These are phyloP conservation scores for Pemphredon lugubris DNA, from an alignment of 2,888 invertebrate species.

Conservation along the genomic window DNA sequence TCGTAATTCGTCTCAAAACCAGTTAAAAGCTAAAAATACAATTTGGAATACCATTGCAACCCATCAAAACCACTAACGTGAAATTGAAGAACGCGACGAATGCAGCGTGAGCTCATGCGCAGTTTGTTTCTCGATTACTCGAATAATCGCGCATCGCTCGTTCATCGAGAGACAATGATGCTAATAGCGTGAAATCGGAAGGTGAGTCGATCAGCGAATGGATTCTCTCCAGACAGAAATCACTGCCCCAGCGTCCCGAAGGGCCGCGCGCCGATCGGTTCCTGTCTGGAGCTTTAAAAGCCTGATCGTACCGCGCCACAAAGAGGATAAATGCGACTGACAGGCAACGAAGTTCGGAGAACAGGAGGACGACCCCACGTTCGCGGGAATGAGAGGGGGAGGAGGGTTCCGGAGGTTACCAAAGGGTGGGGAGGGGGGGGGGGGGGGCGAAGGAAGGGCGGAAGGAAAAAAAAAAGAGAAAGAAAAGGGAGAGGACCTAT, in stretches of 20 bases:
- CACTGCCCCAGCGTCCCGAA: not conserved
- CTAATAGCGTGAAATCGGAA: not conserved
- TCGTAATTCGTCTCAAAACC: too few relatives aligned
- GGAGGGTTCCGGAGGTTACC: constrained; percentile 1
- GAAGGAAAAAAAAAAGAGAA: not conserved
- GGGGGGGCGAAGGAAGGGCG: not conserved
- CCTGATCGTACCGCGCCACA: constrained; percentile 38
- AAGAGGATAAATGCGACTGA: constrained; percentile 60
- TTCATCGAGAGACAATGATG: too few relatives aligned
- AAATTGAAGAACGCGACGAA: too few relatives aligned
- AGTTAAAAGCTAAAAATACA: too few relatives aligned
- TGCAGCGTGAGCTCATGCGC: too few relatives aligned
- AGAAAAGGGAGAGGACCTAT: constrained; percentile 30
- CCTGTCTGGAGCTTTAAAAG: constrained; percentile 40
- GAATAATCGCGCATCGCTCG: too few relatives aligned
- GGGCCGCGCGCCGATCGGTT: constrained; percentile 25
- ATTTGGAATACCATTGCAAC: too few relatives aligned
- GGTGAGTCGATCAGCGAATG: not conserved
- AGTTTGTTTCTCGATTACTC: too few relatives aligned
- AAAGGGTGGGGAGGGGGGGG: not conserved
- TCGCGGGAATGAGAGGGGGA: constrained; percentile 10
- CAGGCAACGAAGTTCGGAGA: constrained; percentile 50
- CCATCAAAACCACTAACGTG: too few relatives aligned
- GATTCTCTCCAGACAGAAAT: not conserved
- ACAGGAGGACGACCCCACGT: constrained; percentile 24